Conservation (phyloP, 1,140 invertebrate species). For the Rhagoletis zephyria region DNA sequence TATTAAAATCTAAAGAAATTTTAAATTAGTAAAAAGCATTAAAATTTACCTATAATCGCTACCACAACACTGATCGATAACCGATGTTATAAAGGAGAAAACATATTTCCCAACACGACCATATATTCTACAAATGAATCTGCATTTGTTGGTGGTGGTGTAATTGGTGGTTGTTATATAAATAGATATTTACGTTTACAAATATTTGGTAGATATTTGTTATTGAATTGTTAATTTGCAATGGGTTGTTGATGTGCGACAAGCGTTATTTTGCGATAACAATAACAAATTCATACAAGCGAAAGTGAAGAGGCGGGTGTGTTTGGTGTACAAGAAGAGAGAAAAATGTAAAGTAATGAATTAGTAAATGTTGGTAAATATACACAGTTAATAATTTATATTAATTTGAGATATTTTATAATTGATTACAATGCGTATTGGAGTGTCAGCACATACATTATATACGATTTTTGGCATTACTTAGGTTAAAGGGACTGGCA, state of each 20-base stretch:
- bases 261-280: conserved; percentile 16
- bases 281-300: conserved; percentile 15
- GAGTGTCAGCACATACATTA: no score
- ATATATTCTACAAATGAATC: conserved; percentile 70
- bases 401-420: no score
- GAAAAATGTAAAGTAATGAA: conserved; percentile 21
- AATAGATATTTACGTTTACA: conserved; percentile 35
- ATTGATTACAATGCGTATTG: no score
- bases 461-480: no score
- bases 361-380: conserved; percentile 34
- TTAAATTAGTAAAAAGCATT: not conserved
- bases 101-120: conserved; percentile 68
- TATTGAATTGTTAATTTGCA: conserved; percentile 30
- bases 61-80: conserved; percentile 71
- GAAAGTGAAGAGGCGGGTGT: not conserved
- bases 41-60: conserved; percentile 68
- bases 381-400: no score
- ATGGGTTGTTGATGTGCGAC: conserved; percentile 2
- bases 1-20: not conserved
- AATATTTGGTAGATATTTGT: not conserved
- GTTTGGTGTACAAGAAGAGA: not conserved
- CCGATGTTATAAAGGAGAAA: conserved; percentile 69
- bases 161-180: conserved; percentile 22
- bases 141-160: not conserved
- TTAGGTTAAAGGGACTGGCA: no score